Base-by-base conservation (phyloP, 2,888 invertebrate species). In the Scaptomyza tumidula region DNA sequence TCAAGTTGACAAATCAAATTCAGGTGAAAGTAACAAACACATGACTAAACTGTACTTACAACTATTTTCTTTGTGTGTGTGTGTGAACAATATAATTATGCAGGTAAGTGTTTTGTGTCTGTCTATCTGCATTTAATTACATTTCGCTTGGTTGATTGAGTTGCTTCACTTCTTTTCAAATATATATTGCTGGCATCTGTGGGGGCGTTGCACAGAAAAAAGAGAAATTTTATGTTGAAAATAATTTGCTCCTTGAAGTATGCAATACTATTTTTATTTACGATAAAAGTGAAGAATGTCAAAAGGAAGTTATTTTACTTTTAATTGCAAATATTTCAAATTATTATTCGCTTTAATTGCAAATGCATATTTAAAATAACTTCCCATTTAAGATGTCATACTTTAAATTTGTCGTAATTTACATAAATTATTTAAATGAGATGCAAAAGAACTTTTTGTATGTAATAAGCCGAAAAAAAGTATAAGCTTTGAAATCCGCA, bases 61-160 rank as follows among this genome's bases (percentile, higher is more conserved):
- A n/a, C 2, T 19, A 19, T 19, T 19, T 19, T 19, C 19, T 19
- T 19, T 19, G 19, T 19, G 19, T 27, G 24, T 48, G 6, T 48
- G 19, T 27, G 24, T 48, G 6, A 44, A 48, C 14, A 48, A 46
- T n/a, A 37, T 16, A 35, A 37, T 3, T 55, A 16, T 24, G 9
- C 14, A 35, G 19, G 43, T 13, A 56, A 45, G 31, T 49, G n/a
- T 24, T 44, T 27, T 56, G 33, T 37, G 41, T 41, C n/a, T 37
- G 41, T 41, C n/a, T 29, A 53, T 49, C 67, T 75, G 74, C 57
- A 72, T 60, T 77, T 78, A 78, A 76, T 76, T 76, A 69, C 69
- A 69, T 58, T 73, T 65, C 44, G 54, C 48, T 54, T 41, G 10
- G 41, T 7, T 72, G 72, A 39, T 53, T 65, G 69, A 78, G 78